These are phyloP conservation scores for Germaria angustata DNA, from an alignment of 2,888 invertebrate species.

Conservation along the genomic window DNA sequence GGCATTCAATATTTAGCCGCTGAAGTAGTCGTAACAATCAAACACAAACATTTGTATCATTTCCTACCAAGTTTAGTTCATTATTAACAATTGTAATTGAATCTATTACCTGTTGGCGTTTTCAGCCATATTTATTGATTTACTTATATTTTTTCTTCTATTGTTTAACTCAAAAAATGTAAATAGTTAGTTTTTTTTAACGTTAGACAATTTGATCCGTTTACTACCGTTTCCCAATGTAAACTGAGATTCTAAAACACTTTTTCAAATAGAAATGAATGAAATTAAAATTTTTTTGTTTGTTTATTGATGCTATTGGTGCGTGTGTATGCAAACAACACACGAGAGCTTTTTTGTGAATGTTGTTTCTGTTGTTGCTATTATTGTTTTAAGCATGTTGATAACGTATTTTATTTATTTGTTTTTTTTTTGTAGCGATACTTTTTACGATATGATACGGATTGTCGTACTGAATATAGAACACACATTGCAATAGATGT, in stretches of 20 bases:
- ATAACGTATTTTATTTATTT: slow-evolving; percentile 35
- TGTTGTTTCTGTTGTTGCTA: slow-evolving; percentile 26
- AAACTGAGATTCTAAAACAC: slow-evolving; percentile 63
- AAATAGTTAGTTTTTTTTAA: neutral
- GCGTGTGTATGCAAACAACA: slow-evolving; percentile 30
- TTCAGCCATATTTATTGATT: slow-evolving; percentile 53
- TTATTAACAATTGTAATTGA: neutral
- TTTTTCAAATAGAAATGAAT: slow-evolving; percentile 42
- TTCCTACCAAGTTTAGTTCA: slow-evolving; percentile 1
- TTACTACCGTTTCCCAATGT: slow-evolving; percentile 61
- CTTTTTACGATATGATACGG: slow-evolving; percentile 47
- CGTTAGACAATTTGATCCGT: slow-evolving; percentile 40
- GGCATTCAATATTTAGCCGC: neutral
- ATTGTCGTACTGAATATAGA: slow-evolving; percentile 26
- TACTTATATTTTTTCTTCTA: too few relatives aligned
- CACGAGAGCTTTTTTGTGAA: slow-evolving; percentile 43
- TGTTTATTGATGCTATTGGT: neutral
- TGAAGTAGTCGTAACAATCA: neutral
- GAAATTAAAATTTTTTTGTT: slow-evolving; percentile 25
- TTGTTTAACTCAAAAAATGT: slow-evolving; percentile 2
- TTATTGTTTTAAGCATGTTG: slow-evolving; percentile 40
- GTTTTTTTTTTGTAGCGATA: slow-evolving; percentile 20
- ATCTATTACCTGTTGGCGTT: slow-evolving; percentile 53
- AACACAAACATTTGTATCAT: neutral
- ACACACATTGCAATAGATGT: slow-evolving; percentile 26